Conservation (phyloP, 2,113 vertebrate genomes). For the Microtus montanus region DNA sequence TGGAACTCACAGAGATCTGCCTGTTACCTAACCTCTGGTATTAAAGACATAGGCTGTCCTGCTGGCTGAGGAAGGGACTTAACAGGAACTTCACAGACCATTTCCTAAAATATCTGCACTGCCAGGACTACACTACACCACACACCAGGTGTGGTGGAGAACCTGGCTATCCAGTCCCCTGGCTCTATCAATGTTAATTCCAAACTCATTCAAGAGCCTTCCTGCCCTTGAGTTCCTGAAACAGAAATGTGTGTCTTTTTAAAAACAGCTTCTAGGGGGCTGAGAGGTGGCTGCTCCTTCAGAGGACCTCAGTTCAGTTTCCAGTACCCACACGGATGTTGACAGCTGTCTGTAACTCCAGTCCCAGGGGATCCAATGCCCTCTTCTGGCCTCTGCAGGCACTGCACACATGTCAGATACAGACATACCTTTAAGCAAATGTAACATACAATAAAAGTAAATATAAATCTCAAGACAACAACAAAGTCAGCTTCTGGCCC, state of each 20-base stretch:
- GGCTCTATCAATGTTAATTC: neutral
- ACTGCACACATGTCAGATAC: neutral
- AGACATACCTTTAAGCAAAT: neutral
- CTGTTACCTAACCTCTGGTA: neutral
- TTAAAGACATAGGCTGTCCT: neutral
- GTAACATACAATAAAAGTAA: neutral
- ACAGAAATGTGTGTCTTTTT: slow-evolving; percentile 46
- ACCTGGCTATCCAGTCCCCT: fast-evolving
- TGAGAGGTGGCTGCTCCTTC: neutral
- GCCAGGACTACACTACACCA: neutral
- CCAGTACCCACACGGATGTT: neutral
- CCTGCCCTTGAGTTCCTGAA: slow-evolving; percentile 25
- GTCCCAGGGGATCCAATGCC: neutral
- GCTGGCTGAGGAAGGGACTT: neutral
- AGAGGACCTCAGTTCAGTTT: neutral
- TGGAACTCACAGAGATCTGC: neutral
- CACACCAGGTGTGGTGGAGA: slow-evolving; percentile 28
- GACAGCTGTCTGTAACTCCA: neutral
- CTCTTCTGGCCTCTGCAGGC: neutral
- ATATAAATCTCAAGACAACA: neutral
- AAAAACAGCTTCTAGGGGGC: slow-evolving; percentile 46
- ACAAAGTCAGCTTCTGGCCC: neutral
- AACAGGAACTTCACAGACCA: slow-evolving; percentile 54
- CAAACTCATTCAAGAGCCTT: slow-evolving; percentile 1
- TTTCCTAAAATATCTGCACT: slow-evolving; percentile 26